phyloP scores from a whole-genome alignment of 2,888 invertebrate species.

The Eremobia ochroleuca region DNA sequence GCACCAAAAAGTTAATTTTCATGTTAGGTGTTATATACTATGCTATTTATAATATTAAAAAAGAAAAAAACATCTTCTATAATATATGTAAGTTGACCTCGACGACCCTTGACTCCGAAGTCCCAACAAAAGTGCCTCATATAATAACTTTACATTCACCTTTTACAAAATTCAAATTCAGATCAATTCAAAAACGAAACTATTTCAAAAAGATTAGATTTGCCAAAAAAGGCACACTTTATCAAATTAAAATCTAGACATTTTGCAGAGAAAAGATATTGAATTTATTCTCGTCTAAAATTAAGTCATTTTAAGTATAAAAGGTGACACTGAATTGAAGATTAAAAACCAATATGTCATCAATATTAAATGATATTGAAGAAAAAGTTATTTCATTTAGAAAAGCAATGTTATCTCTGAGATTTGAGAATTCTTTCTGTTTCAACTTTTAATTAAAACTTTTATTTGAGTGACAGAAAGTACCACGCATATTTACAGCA shows the following conservation, averaged over 20 bases:
- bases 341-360: conserved; percentile 30
- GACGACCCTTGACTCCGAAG: neutral
- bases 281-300: neutral
- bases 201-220: neutral
- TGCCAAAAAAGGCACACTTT: conserved; percentile 5
- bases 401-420: conserved; percentile 12
- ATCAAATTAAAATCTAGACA: conserved; percentile 38
- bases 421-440: conserved; percentile 30
- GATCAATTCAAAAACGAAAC: conserved; percentile 18
- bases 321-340: conserved; percentile 16
- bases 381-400: conserved; percentile 38
- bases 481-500: conserved; percentile 4
- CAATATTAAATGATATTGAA: conserved; percentile 22
- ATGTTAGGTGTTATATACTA: too few relatives aligned
- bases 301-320: neutral
- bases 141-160: neutral
- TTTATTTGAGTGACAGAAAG: conserved; percentile 16
- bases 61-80: too few relatives aligned
- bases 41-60: neutral
- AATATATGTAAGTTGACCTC: neutral
- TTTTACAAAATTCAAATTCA: too few relatives aligned
- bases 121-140: neutral
- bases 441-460: conserved; percentile 41
- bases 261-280: conserved; percentile 4
- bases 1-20: neutral